Evolutionary conservation across 2,888 invertebrate genomes (phyloP).

Genomic region (Tromatobia lineatoria): DNA sequence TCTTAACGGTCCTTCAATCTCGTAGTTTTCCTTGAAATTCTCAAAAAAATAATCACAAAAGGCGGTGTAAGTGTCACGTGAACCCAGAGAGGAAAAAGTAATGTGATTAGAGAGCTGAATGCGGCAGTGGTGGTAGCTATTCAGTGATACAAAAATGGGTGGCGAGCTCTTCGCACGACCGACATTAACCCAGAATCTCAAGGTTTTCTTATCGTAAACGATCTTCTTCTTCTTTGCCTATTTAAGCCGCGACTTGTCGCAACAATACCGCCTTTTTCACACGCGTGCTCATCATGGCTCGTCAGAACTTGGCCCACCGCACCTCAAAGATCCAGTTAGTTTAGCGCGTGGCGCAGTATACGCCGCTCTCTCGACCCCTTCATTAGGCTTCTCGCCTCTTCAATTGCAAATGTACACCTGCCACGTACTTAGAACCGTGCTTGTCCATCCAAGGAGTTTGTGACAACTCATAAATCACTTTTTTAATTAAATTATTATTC

Average conservation of each 20-base stretch:
- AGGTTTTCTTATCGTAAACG: constrained; percentile 44
- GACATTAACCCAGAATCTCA: constrained; percentile 74
- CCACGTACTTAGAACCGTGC: background rate
- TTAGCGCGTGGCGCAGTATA: constrained; percentile 30
- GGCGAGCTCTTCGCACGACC: constrained; percentile 65
- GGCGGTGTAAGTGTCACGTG: constrained; percentile 20
- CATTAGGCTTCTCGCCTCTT: constrained; percentile 2
- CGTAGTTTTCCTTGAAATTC: background rate
- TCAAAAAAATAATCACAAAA: constrained; percentile 12
- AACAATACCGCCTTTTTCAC: constrained; percentile 55
- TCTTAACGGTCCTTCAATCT: constrained; percentile 9
- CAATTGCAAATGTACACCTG: constrained; percentile 6
- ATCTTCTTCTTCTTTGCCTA: constrained; percentile 40
- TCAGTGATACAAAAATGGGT: constrained; percentile 45
- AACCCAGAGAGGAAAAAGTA: background rate
- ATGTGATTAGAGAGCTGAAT: constrained; percentile 11
- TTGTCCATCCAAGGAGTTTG: background rate
- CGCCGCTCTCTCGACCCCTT: constrained; percentile 2
- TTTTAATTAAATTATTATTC: background rate
- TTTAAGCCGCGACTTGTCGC: constrained; percentile 28
- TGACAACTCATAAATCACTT: constrained; percentile 7
- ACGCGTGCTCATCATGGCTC: constrained; percentile 17
- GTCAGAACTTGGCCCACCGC: constrained; percentile 19
- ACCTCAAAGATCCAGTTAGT: constrained; percentile 46
- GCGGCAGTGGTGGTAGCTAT: constrained; percentile 2